These are phyloP conservation scores for Chaetops frenatus DNA, from an alignment of 2,113 vertebrate species.

Conservation along the genomic window DNA sequence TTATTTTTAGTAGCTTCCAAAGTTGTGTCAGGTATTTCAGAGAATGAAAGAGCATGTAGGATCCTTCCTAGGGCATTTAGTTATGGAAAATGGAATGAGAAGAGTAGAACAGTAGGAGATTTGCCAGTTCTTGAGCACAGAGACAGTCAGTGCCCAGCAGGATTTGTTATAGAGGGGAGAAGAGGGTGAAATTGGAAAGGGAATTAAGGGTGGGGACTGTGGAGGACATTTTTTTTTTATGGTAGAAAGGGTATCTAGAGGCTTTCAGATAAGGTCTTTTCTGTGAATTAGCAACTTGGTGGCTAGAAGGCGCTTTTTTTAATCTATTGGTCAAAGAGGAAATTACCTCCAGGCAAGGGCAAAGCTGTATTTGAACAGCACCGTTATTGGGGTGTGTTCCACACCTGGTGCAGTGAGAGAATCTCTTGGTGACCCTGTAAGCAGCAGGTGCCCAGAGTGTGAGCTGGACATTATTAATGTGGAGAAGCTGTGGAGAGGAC, in stretches of 20 bases:
- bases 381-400: background rate
- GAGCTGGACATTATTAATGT: background rate
- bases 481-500: background rate
- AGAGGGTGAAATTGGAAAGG: background rate
- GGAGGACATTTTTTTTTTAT: background rate
- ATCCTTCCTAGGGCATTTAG: background rate
- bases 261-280: background rate
- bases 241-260: background rate
- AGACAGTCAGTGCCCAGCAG: fast-evolving
- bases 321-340: background rate
- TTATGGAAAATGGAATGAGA: background rate
- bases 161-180: background rate
- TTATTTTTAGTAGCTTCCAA: background rate
- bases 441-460: background rate
- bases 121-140: background rate
- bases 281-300: background rate
- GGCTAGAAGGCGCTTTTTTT: background rate
- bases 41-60: background rate
- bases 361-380: background rate
- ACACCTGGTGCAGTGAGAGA: background rate
- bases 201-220: background rate
- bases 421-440: background rate
- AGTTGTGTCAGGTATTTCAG: background rate
- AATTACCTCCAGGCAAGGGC: background rate
- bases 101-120: background rate